phyloP scores from a whole-genome alignment of 2,797 vertebrate species.

The Sebastiscus tertius region DNA sequence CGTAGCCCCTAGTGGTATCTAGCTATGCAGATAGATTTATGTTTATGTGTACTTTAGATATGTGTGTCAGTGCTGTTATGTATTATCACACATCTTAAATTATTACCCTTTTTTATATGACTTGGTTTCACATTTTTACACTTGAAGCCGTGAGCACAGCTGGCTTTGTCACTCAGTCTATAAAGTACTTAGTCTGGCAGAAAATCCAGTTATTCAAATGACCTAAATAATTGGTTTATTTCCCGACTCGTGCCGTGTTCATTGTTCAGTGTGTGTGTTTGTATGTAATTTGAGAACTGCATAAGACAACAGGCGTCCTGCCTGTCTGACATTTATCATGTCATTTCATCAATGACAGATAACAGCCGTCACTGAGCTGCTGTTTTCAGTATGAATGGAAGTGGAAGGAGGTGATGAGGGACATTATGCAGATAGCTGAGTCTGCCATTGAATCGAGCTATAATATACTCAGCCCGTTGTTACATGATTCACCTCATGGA shows the following conservation, averaged over 20 bases:
- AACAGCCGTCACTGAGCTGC: constrained; percentile 10
- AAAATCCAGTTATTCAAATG: constrained; percentile 37
- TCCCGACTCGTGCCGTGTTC: neutral
- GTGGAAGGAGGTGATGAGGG: constrained; percentile 23
- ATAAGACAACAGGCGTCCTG: constrained; percentile 19
- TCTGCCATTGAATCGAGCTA: neutral
- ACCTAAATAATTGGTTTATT: constrained; percentile 4
- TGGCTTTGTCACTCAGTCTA: neutral
- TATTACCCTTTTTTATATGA: too few species aligned
- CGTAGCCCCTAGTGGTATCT: neutral
- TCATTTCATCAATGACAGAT: constrained; percentile 26
- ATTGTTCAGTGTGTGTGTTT: neutral
- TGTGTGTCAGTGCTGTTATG: neutral
- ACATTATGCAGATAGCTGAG: constrained; percentile 33
- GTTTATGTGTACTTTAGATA: neutral
- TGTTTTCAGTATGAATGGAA: constrained; percentile 24
- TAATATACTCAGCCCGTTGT: constrained; percentile 26
- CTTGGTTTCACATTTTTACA: constrained; percentile 12
- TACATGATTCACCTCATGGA: constrained; percentile 21
- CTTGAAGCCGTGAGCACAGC: neutral
- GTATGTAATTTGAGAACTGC: constrained; percentile 11
- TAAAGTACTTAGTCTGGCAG: neutral
- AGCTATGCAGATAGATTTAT: neutral
- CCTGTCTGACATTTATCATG: constrained; percentile 38
- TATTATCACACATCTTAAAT: neutral